A percentile compares a stretch with the other conserved stretches of the same genome.
These are phyloP conservation scores for Mongoloraphidia duomilia DNA, from an alignment of 2,888 invertebrate genomes.

Conservation along the genomic window DNA sequence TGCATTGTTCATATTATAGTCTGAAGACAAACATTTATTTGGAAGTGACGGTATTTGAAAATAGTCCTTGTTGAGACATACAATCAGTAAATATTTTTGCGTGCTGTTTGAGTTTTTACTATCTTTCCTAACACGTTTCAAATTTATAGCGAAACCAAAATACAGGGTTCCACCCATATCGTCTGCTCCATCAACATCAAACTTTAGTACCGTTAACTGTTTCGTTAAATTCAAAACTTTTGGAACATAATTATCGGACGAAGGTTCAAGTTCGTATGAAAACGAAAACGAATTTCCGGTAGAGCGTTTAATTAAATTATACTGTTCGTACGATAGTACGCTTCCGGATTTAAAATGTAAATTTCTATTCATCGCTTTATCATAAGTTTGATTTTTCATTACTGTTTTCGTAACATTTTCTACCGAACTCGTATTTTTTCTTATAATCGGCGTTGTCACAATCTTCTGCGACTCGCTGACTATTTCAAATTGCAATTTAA, in stretches of 20 bases:
- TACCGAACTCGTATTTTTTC: no score
- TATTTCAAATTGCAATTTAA: no score
- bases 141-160: slow-evolving; percentile 54
- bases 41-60: slow-evolving; percentile 46
- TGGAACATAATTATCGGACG: slow-evolving; percentile 47
- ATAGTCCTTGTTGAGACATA: slow-evolving; percentile 44
- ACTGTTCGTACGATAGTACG: slow-evolving; percentile 22
- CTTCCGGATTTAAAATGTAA: background rate
- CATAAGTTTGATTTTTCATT: background rate
- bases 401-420: background rate
- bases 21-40: slow-evolving; percentile 42
- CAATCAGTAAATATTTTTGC: slow-evolving; percentile 36
- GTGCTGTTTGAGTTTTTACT: slow-evolving; percentile 17
- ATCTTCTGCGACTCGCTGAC: no score
- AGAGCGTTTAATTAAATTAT: slow-evolving; percentile 18
- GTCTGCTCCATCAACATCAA: slow-evolving; percentile 50
- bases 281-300: slow-evolving; percentile 1
- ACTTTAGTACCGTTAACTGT: slow-evolving; percentile 49
- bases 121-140: slow-evolving; percentile 25
- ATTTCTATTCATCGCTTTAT: background rate
- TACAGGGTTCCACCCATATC: slow-evolving; percentile 72
- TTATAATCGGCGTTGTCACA: no score
- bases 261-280: background rate
- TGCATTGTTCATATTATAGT: slow-evolving; percentile 33
- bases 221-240: slow-evolving; percentile 56